Percentiles rank a stretch among this genome's conserved stretches.
These are phyloP conservation scores for Temnothorax nylanderi DNA, from an alignment of 1,140 invertebrate species.

Conservation along the genomic window DNA sequence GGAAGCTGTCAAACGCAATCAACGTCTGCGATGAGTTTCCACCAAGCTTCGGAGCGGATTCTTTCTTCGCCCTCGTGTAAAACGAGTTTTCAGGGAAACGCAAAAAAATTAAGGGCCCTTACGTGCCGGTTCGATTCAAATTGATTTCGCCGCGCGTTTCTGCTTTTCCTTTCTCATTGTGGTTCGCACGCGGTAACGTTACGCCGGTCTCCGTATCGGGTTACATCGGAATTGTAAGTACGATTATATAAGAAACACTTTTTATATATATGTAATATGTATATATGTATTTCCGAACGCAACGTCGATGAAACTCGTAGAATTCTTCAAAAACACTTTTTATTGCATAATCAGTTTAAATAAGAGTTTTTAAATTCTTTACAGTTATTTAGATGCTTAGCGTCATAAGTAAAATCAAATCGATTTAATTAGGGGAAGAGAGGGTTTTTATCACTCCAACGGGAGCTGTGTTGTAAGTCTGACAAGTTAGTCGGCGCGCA, in stretches of 20 bases:
- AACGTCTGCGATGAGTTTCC: constrained; percentile 59
- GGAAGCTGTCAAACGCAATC: constrained; percentile 78
- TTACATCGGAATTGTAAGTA: constrained; percentile 66
- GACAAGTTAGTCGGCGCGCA: too few species aligned
- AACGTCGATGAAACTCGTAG: background rate
- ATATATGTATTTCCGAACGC: background rate
- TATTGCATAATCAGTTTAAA: background rate
- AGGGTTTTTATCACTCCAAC: too few species aligned
- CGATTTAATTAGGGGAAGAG: too few species aligned
- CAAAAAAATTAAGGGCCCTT: constrained; percentile 60
- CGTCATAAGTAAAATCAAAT: too few species aligned
- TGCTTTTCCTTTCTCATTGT: constrained; percentile 64
- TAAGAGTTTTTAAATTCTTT: background rate
- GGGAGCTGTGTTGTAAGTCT: too few species aligned
- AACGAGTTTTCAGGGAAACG: constrained; percentile 58
- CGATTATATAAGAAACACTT: constrained; percentile 63
- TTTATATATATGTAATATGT: constrained; percentile 11
- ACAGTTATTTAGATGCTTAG: too few species aligned
- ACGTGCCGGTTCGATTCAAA: constrained; percentile 71
- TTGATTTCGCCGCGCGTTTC: constrained; percentile 68
- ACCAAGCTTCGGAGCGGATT: constrained; percentile 21
- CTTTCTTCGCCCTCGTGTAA: constrained; percentile 55
- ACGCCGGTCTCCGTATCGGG: constrained; percentile 62
- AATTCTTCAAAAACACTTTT: background rate
- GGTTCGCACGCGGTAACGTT: constrained; percentile 75